phyloP scores from a whole-genome alignment of 2,113 vertebrate genomes.

The Limanda limanda region DNA sequence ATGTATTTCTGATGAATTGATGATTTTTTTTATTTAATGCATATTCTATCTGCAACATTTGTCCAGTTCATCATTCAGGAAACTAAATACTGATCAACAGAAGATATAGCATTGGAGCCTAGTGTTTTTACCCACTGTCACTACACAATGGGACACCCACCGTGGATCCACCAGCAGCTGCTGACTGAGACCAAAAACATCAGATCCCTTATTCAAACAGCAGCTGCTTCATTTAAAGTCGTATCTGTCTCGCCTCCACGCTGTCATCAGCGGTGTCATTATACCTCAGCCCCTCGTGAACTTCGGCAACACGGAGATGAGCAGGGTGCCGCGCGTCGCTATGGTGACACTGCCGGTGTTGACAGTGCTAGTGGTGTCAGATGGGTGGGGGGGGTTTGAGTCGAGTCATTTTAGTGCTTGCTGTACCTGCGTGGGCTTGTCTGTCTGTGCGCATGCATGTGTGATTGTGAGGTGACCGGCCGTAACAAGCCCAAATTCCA shows the following conservation, averaged over 20 bases:
- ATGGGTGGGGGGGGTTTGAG: conserved; percentile 4
- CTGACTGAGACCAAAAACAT: neutral
- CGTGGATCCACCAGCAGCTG: conserved; percentile 25
- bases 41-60: too few relatives aligned
- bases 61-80: too few relatives aligned
- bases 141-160: neutral
- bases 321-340: conserved; percentile 32
- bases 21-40: too few relatives aligned
- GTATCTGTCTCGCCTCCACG: conserved; percentile 3
- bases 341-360: conserved; percentile 57
- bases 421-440: conserved; percentile 55
- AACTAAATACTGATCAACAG: too few relatives aligned
- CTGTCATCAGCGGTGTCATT: conserved; percentile 50
- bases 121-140: neutral
- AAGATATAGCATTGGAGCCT: neutral
- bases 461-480: conserved; percentile 36
- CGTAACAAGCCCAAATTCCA: conserved; percentile 66
- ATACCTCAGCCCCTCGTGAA: conserved; percentile 38
- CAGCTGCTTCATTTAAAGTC: conserved; percentile 50
- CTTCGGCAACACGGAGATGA: conserved; percentile 16
- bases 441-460: neutral
- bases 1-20: too few relatives aligned
- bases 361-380: conserved; percentile 28
- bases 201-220: conserved; percentile 33
- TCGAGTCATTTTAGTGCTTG: conserved; percentile 19